Base-by-base conservation (phyloP, 2,888 invertebrate genomes). In the Lepidocyrtoides sp. region DNA sequence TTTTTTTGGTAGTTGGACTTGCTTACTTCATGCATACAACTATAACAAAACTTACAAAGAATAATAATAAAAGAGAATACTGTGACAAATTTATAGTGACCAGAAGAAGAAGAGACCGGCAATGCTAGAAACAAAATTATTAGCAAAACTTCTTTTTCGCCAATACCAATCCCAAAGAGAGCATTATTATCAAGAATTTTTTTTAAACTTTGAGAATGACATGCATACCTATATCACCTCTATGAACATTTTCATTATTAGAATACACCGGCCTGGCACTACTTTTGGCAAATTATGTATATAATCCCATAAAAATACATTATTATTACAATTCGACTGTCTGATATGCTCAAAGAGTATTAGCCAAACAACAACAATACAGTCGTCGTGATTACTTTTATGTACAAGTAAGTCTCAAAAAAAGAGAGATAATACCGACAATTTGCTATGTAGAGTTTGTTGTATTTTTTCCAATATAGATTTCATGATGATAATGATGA, bases 321-420 rank as follows among this genome's bases (percentile, higher is more conserved):
- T 75, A 77, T 77, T 77, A 77, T 51, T 51, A 51, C 48, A 75
- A 48, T 77, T 77, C n/a, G 77, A 41, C 51, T 77, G 51, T 54
- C 54, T 72, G 85, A 60, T 51, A 20, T 17, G 14, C 51, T 85
- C n/a, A n/a, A n/a, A 85, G 75, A 75, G 57, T 75, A 83, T 69
- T 69, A 69, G 44, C 44, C n/a, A 8, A 77, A 51, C 23, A 77
- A 51, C n/a, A 51, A 51, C 36, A 85, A 75, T 60, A 85, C 77
- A 77, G 77, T 29, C 54, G 77, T 85, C 85, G 60, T 85, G 54
- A 60, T 72, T 72, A 85, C 85, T 57, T 85, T 85, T 85, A 75
- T 85, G 75, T 72, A 54, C 75, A 60, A 75, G 75, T 75, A 77
- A 51, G 77, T 29, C 29, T 75, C 75, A n/a, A 77, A 77, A n/a